Evolutionary conservation across 2,888 invertebrate genomes (phyloP).

Genomic region (Diplolepis rosae): DNA sequence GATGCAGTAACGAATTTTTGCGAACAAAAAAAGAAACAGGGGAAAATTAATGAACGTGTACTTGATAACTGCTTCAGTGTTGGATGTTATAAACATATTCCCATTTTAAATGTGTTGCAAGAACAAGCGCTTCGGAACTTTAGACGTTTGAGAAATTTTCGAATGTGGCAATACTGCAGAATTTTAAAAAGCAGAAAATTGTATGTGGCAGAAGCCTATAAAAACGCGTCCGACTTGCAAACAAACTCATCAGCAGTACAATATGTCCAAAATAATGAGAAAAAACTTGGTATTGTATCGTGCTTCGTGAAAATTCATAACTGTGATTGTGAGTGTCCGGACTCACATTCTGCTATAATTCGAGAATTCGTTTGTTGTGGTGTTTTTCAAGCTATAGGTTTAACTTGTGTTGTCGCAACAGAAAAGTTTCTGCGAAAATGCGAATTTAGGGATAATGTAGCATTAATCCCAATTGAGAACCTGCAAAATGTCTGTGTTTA

Average conservation of each 20-base stretch:
- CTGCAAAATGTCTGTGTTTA: not conserved
- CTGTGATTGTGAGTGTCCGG: conserved; percentile 19
- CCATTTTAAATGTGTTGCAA: not conserved
- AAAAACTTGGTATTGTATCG: conserved; percentile 27
- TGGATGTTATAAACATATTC: not conserved
- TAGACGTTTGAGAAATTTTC: not conserved
- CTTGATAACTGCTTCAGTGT: too few species aligned
- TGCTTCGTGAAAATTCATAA: conserved; percentile 34
- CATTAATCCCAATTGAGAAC: not conserved
- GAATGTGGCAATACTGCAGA: conserved; percentile 32
- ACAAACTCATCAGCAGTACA: conserved; percentile 26
- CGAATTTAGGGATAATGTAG: not conserved
- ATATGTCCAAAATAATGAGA: not conserved
- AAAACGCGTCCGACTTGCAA: conserved; percentile 11
- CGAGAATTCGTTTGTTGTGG: not conserved
- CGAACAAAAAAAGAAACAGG: too few species aligned
- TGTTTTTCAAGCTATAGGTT: conserved; percentile 15
- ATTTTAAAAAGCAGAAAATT: conserved; percentile 35
- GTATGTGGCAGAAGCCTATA: conserved; percentile 28
- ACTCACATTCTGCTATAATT: not conserved
- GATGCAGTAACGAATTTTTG: too few species aligned
- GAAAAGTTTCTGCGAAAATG: not conserved
- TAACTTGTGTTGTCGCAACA: not conserved
- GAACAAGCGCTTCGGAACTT: not conserved
- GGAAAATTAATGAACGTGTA: too few species aligned